Evolutionary conservation across 2,113 vertebrate genomes (phyloP).

Genomic region (Pandion haliaetus): DNA sequence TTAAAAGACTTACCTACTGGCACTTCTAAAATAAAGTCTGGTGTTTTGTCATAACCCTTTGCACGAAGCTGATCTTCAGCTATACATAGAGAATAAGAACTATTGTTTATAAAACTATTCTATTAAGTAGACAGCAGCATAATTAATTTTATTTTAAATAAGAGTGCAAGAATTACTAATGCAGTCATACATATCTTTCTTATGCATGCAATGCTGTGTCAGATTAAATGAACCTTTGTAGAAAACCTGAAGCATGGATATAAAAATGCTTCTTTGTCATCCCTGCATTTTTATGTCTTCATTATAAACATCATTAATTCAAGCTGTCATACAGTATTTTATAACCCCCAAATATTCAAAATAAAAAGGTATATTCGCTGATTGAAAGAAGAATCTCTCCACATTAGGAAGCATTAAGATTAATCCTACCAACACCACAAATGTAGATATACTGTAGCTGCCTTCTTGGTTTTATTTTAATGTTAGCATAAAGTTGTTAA

Average conservation of each 20-base stretch:
- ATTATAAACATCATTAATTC: constrained; percentile 79
- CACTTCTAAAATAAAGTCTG: constrained; percentile 97
- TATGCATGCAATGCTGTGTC: constrained; percentile 61
- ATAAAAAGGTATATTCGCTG: constrained; percentile 64
- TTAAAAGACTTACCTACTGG: constrained; percentile 87
- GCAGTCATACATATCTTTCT: constrained; percentile 71
- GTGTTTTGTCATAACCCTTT: constrained; percentile 98
- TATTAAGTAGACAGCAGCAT: constrained; percentile 68
- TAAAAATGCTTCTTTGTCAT: constrained; percentile 74
- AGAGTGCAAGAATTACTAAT: constrained; percentile 70
- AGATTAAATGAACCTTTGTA: constrained; percentile 77
- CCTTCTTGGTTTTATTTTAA: not conserved
- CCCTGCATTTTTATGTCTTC: constrained; percentile 77
- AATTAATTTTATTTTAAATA: constrained; percentile 76
- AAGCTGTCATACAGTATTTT: constrained; percentile 70
- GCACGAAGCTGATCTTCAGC: constrained; percentile 97
- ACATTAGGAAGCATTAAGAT: not conserved
- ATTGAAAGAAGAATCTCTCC: constrained; percentile 42
- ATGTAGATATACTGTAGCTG: not conserved
- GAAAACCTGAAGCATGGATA: constrained; percentile 71
- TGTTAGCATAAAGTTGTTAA: not conserved
- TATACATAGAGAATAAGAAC: constrained; percentile 70
- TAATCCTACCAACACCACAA: constrained; percentile 25
- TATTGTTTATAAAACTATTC: constrained; percentile 58
- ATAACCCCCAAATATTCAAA: constrained; percentile 72